These are phyloP conservation scores for Crambe crambe DNA, from an alignment of 37 sponge, comb jelly and placozoan species.

Conservation along the genomic window DNA sequence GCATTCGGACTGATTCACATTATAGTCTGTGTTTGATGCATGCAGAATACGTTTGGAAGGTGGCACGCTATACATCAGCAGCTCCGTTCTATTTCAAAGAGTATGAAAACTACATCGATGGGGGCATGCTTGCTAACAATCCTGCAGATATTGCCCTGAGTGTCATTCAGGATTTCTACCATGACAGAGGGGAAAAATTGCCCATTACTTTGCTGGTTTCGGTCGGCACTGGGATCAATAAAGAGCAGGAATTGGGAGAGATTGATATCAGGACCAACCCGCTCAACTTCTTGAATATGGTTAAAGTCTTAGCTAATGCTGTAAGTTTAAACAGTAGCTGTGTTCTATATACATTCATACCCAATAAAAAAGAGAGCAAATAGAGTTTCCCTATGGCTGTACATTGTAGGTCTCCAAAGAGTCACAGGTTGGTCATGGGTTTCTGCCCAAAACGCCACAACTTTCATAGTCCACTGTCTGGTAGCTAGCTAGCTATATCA, in stretches of 20 bases:
- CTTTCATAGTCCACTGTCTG: no score
- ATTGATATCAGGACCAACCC: slow-evolving; percentile 20
- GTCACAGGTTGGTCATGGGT: no score
- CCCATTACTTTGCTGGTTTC: slow-evolving; percentile 56
- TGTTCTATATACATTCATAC: not conserved
- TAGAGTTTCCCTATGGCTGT: no score
- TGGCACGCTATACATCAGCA: slow-evolving; percentile 63
- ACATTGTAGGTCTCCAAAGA: no score
- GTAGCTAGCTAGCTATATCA: no score
- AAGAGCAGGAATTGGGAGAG: slow-evolving; percentile 9
- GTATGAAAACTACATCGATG: slow-evolving; percentile 57
- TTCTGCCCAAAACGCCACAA: no score
- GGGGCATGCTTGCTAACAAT: slow-evolving; percentile 57
- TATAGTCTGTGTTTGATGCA: not conserved
- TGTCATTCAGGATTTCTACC: slow-evolving; percentile 49
- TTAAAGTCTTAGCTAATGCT: slow-evolving; percentile 12
- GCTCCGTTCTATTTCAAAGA: slow-evolving; percentile 51
- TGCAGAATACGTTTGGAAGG: slow-evolving; percentile 56
- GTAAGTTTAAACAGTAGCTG: slow-evolving; percentile 3
- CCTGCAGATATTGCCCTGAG: slow-evolving; percentile 39
- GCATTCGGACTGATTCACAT: not conserved
- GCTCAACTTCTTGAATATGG: not conserved
- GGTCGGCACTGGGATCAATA: slow-evolving; percentile 47
- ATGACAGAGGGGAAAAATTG: slow-evolving; percentile 24
- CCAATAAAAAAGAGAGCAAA: no score